phyloP scores from a whole-genome alignment of 2,797 vertebrate species.

The Eulemur albifrons region DNA sequence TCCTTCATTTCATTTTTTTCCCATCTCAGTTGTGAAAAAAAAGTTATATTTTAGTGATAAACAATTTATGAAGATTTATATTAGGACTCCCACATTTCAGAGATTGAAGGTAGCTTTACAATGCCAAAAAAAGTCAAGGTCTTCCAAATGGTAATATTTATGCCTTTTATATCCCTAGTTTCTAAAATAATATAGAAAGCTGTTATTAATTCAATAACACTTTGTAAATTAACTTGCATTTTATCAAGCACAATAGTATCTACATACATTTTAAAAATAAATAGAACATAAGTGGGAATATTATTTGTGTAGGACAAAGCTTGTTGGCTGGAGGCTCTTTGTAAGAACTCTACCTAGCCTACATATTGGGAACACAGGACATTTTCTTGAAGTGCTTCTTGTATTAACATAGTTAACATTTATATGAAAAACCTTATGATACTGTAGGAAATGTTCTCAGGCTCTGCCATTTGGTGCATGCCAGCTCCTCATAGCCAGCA shows the following conservation, averaged over 20 bases:
- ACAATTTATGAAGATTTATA: conserved; percentile 36
- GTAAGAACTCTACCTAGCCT: neutral
- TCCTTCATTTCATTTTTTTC: conserved; percentile 38
- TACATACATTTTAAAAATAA: neutral
- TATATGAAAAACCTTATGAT: neutral
- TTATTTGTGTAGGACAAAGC: neutral
- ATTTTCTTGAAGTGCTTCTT: neutral
- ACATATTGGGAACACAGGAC: neutral
- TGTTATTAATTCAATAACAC: neutral
- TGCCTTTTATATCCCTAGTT: neutral
- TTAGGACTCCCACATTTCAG: neutral
- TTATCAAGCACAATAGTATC: neutral
- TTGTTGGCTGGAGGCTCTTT: neutral
- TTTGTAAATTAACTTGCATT: neutral
- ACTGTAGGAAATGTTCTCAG: neutral
- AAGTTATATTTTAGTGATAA: conserved; percentile 56
- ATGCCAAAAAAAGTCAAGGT: neutral
- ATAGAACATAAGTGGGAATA: neutral
- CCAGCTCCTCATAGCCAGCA: neutral
- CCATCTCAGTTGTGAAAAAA: conserved; percentile 42
- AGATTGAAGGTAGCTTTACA: conserved; percentile 24
- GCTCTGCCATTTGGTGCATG: neutral
- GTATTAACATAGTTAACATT: neutral
- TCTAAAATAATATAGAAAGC: conserved; percentile 18
- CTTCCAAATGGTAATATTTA: neutral